Evolutionary conservation across 2,797 vertebrate genomes (phyloP).

Genomic region (Leptatherina wallacei): DNA sequence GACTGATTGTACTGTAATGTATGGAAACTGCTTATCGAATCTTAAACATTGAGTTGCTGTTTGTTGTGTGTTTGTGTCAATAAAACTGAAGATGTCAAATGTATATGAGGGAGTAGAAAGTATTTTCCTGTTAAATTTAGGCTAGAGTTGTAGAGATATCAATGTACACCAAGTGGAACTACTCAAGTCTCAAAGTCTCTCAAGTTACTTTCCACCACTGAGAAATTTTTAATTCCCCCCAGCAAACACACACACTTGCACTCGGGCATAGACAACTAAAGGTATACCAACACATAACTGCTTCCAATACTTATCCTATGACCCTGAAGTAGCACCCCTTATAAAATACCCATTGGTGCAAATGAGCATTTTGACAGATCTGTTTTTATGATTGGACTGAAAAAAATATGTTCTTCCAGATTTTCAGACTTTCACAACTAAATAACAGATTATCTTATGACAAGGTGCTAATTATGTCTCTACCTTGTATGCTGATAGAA

Average conservation of each 20-base stretch:
- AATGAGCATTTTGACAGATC: constrained; percentile 1
- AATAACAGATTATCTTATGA: too few relatives aligned
- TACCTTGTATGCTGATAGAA: too few relatives aligned
- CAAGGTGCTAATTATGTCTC: too few relatives aligned
- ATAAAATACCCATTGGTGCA: neutral
- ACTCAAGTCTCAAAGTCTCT: neutral
- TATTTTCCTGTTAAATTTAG: too few relatives aligned
- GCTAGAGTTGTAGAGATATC: neutral
- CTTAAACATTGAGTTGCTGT: neutral
- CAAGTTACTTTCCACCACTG: neutral
- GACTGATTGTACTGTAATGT: neutral
- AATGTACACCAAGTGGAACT: neutral
- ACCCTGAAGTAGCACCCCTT: neutral
- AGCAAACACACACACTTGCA: neutral
- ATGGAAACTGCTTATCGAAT: neutral
- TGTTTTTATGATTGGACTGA: constrained; percentile 1
- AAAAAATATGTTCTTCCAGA: neutral
- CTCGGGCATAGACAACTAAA: neutral
- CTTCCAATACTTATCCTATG: neutral
- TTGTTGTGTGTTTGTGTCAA: neutral
- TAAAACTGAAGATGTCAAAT: neutral
- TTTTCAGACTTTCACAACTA: neutral
- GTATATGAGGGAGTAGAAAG: too few relatives aligned
- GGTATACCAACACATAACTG: neutral
- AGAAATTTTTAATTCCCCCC: neutral